Evolutionary conservation across 2,113 vertebrate species (phyloP).

Genomic region (Lathamus discolor): DNA sequence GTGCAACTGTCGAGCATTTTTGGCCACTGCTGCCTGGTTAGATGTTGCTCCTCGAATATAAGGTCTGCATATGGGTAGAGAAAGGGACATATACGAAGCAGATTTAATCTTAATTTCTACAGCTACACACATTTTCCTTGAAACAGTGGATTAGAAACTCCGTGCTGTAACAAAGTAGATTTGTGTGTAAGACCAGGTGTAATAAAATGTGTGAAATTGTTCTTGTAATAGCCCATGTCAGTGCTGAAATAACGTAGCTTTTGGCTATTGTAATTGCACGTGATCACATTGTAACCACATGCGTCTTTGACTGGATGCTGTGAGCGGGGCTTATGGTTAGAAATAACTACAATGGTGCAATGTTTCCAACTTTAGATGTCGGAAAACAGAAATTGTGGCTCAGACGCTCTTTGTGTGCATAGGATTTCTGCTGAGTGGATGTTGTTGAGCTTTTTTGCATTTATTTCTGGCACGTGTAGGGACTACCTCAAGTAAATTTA

Average conservation of each 20-base stretch:
- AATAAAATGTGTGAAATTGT: background rate
- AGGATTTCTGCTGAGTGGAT: background rate
- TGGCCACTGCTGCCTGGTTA: background rate
- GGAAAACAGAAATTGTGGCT: background rate
- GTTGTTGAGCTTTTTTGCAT: background rate
- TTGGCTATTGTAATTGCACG: background rate
- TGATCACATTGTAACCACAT: background rate
- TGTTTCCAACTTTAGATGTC: background rate
- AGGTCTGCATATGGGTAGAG: background rate
- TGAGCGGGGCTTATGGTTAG: accelerated
- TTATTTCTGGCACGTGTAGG: background rate
- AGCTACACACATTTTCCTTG: background rate
- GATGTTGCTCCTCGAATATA: background rate
- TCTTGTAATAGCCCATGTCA: accelerated
- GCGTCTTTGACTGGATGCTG: accelerated
- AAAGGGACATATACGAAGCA: background rate
- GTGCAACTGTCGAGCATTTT: background rate
- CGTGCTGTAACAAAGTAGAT: accelerated
- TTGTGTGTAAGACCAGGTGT: background rate
- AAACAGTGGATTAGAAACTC: background rate
- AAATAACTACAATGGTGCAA: background rate
- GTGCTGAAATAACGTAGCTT: background rate
- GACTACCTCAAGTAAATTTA: background rate
- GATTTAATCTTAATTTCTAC: background rate
- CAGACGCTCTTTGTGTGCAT: accelerated